phyloP scores from a whole-genome alignment of 2,113 vertebrate species.

The Actenoides hombroni region DNA sequence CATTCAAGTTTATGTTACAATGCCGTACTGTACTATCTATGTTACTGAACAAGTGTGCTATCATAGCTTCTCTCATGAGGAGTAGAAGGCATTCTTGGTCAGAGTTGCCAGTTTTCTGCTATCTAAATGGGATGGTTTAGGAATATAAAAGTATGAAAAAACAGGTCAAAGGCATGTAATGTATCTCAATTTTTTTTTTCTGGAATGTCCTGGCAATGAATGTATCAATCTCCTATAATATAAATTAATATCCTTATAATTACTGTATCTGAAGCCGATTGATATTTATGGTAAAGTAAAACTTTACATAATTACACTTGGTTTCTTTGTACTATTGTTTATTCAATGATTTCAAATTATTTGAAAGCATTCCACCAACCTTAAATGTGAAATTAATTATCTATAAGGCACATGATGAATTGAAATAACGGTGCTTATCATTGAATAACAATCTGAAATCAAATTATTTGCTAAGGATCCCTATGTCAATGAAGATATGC shows the following conservation, averaged over 20 bases:
- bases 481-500: not conserved
- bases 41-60: not conserved
- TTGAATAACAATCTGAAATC: not conserved
- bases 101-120: not conserved
- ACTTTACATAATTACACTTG: not conserved
- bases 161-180: not conserved
- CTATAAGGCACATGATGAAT: not conserved
- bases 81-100: not conserved
- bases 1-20: not conserved
- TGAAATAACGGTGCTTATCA: not conserved
- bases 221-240: not conserved
- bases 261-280: not conserved
- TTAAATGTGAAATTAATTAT: not conserved
- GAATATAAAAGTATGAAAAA: not conserved
- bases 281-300: not conserved
- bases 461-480: not conserved
- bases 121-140: not conserved
- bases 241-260: not conserved
- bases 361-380: not conserved
- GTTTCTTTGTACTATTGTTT: not conserved
- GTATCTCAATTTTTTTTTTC: not conserved
- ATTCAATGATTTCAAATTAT: not conserved
- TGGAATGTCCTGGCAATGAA: not conserved
- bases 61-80: not conserved
- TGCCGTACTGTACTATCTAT: not conserved